Evolutionary conservation across 2,797 vertebrate genomes (phyloP).

Genomic region (Serranus cabrilla): DNA sequence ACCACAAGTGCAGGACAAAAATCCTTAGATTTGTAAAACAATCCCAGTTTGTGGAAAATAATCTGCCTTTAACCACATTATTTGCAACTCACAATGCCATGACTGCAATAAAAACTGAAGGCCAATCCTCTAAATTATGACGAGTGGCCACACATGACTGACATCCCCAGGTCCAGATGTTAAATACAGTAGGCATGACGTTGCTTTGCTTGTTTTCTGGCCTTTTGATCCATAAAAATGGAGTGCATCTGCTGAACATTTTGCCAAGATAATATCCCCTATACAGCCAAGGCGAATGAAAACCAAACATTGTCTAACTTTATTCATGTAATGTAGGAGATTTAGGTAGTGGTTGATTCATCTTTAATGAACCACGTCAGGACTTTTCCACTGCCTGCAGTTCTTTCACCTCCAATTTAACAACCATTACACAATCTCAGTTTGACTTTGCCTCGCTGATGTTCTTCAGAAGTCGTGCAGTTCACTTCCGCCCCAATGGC

Average conservation of each 20-base stretch:
- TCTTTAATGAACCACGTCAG: constrained; percentile 57
- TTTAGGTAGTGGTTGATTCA: constrained; percentile 41
- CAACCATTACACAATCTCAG: constrained; percentile 25
- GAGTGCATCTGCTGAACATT: constrained; percentile 64
- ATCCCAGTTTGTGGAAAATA: constrained; percentile 39
- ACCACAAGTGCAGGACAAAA: constrained; percentile 34
- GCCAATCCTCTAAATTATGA: constrained; percentile 38
- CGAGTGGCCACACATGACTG: constrained; percentile 41
- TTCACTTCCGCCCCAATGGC: constrained; percentile 22
- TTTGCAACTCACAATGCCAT: constrained; percentile 30
- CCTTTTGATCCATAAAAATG: constrained; percentile 68
- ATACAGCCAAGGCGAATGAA: constrained; percentile 26
- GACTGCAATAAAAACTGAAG: constrained; percentile 39
- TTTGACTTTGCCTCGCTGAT: constrained; percentile 20
- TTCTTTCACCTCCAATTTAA: constrained; percentile 51
- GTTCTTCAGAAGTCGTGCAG: constrained; percentile 39
- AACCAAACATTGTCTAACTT: constrained; percentile 48
- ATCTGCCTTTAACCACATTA: constrained; percentile 36
- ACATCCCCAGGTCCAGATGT: constrained; percentile 57
- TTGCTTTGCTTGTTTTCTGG: constrained; percentile 38
- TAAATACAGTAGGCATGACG: constrained; percentile 56
- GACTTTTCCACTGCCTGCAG: constrained; percentile 23
- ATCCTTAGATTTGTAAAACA: constrained; percentile 46
- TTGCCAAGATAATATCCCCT: constrained; percentile 38
- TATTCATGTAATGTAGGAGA: constrained; percentile 38